Evolutionary conservation across 2,113 vertebrate species (phyloP).

Genomic region (Spilogale gracilis): DNA sequence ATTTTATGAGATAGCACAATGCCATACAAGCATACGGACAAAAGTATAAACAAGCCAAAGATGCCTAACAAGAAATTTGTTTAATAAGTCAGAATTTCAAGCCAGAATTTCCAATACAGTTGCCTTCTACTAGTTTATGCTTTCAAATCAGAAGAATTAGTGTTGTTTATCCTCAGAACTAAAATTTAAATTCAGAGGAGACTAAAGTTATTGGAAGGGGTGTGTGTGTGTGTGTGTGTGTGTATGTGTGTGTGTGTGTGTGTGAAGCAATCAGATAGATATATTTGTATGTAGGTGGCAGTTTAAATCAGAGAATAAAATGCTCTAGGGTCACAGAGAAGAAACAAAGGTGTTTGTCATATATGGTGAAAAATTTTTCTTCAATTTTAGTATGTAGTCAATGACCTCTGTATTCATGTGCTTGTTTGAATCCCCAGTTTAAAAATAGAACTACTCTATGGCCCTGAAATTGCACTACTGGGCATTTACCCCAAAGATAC

Average conservation of each 20-base stretch:
- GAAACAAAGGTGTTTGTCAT: background rate
- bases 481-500: too few species aligned
- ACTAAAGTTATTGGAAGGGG: background rate
- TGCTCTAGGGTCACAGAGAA: background rate
- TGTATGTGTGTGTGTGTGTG: background rate
- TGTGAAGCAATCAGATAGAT: background rate
- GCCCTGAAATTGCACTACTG: too few species aligned
- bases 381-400: background rate
- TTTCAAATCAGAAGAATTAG: background rate
- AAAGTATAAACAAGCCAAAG: conserved; percentile 45
- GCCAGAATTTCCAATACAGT: background rate
- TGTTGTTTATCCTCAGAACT: background rate
- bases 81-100: conserved; percentile 47
- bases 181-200: conserved; percentile 15
- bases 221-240: background rate
- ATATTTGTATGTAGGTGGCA: background rate
- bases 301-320: conserved; percentile 38
- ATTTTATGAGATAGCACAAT: conserved; percentile 33
- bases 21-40: conserved; percentile 67
- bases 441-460: background rate
- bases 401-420: background rate
- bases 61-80: conserved; percentile 55
- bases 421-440: background rate
- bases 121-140: background rate
- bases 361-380: background rate